These are phyloP conservation scores for Malurus melanocephalus DNA, from an alignment of 2,113 vertebrate species.

Conservation along the genomic window DNA sequence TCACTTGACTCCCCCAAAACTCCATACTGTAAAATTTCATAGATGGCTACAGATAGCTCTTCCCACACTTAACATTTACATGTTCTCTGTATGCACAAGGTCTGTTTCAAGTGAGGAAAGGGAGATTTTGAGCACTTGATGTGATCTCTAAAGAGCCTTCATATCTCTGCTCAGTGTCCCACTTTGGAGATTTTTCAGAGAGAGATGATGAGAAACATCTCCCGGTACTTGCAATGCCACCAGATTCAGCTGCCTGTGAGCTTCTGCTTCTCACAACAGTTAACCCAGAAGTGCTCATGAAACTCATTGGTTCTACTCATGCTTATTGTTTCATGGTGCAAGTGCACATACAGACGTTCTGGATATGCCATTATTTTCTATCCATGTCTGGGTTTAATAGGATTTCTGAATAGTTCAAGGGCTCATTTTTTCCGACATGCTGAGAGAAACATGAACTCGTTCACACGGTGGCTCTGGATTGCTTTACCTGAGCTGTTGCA, in stretches of 20 bases:
- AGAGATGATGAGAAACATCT: neutral
- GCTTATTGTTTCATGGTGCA: neutral
- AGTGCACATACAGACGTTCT: neutral
- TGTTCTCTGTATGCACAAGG: neutral
- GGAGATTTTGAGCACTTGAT: neutral
- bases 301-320: neutral
- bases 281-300: neutral
- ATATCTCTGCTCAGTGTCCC: neutral
- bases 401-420: conserved; percentile 1
- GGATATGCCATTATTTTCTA: conserved; percentile 30
- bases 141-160: neutral
- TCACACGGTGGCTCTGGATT: neutral
- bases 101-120: neutral
- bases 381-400: conserved; percentile 37
- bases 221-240: neutral
- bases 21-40: neutral
- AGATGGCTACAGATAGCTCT: neutral
- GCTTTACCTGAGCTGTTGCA: neutral
- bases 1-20: neutral
- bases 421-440: conserved; percentile 33
- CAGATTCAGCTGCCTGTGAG: neutral
- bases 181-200: neutral
- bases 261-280: neutral
- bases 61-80: neutral
- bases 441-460: conserved; percentile 7